Base-by-base conservation (phyloP, 2,888 invertebrate species). In the Trachelus tabidus region DNA sequence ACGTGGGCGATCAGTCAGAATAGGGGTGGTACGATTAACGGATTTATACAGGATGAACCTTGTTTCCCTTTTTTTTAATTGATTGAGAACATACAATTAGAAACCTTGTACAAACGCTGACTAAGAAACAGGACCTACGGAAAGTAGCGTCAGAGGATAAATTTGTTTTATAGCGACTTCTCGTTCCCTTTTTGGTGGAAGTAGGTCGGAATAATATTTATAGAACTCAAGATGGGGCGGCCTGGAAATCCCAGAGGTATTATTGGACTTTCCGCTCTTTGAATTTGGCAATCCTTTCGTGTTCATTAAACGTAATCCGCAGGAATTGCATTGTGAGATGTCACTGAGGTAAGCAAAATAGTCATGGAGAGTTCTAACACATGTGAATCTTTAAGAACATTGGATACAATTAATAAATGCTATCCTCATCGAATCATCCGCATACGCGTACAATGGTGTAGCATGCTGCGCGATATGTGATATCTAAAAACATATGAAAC, bases 181-280 rank as follows among this genome's bases (percentile, higher is more conserved):
- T 76, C 71, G 73, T 76, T 77, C 34, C 79, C 78, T 75, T 76
- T 68, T 37, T 77, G 76, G 81, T 83, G 81, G 84, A 90, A 88
- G 86, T 90, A 85, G 90, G 90, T 89, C 90, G 86, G 77, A 81
- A 77, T 79, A 78, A 83, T 90, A 90, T 90, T 89, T 89, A 89
- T 90, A 90, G 90, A 85, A 84, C 77, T 69, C 83, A 87, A 87
- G 85, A 81, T 83, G 85, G 85, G 86, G 84, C 80, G 79, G 79
- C 76, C 80, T 74, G 79, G 78, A 78, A 78, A 77, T 80, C 78
- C 80, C 80, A 82, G 74, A 76, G 82, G 82, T 86, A 87, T 88
- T 87, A 87, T 87, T 87, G 85, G 88, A 87, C 74, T 79, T 77
- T 79, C 78, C 79, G 81, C 81, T 79, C 75, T 56, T 9, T 56